Conservation (phyloP, 2,888 invertebrate species). For the Ophion ventricosus region DNA sequence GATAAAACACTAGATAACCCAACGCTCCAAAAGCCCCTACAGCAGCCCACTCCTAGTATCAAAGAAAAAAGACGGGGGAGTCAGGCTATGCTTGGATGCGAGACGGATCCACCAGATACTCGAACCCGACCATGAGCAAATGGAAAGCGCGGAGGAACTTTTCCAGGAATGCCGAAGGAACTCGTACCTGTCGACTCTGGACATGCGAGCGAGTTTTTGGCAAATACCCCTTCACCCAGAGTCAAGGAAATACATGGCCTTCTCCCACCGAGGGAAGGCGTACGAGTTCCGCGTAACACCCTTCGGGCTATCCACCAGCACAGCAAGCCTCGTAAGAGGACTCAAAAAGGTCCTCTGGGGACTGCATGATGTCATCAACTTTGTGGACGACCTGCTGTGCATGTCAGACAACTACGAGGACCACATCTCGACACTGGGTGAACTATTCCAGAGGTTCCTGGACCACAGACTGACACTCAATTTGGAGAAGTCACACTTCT, state of each 20-base stretch:
- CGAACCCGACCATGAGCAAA: background rate
- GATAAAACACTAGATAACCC: slow-evolving; percentile 73
- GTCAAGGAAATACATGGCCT: background rate
- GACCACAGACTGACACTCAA: slow-evolving; percentile 17
- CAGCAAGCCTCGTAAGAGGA: background rate
- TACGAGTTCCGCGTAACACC: background rate
- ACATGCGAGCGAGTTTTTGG: slow-evolving; percentile 14
- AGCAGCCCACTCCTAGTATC: background rate
- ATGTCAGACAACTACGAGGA: slow-evolving; percentile 6
- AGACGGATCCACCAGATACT: background rate
- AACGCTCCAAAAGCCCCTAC: slow-evolving; percentile 68
- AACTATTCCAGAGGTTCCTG: background rate
- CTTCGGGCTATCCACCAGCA: background rate
- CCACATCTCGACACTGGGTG: background rate
- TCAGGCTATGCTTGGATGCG: background rate
- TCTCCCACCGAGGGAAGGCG: background rate
- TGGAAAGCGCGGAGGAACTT: background rate
- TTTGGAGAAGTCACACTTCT: slow-evolving; percentile 17
- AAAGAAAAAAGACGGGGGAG: background rate
- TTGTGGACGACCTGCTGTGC: slow-evolving; percentile 10
- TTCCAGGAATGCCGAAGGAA: background rate
- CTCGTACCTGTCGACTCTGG: background rate
- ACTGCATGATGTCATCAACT: background rate
- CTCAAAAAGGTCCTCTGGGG: background rate
- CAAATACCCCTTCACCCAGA: background rate